Evolutionary conservation across 2,113 vertebrate genomes (phyloP), one percentile per base, ranked within the genome.

Genomic region (Azemiops feae): DNA sequence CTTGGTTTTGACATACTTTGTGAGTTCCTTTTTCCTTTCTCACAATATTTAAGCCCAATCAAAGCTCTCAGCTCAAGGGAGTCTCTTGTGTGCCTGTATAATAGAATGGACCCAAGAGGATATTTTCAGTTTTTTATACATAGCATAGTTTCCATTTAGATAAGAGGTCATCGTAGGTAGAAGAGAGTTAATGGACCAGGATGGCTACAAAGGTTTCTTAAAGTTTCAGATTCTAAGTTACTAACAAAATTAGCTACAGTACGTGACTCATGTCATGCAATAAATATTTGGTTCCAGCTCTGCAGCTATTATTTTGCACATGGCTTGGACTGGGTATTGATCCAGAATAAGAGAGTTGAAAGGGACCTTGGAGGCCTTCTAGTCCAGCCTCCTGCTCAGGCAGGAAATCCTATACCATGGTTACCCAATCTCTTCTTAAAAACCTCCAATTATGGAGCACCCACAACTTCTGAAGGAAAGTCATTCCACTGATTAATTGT

Each of bases 81-180:
- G 53, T 92, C 85, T 50, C 85, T 85, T 69, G 25, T 69, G 18
- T 81, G 34, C 22, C 64, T n/a, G 43, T 53, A 45, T 89, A 34
- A 89, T 92, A 57, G 74, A 89, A 89, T 52, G 53, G 55, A 34
- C 64, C 20, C 53, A 53, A 47, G 43, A 89, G 27, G 52, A 89
- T 92, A 89, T 85, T 53, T 89, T 87, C 30, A 47, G 57, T 58
- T 57, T 85, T 43, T 58, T 16, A 47, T 45, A 47, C 10, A 50
- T 64, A 89, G 88, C 43, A 85, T 58, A 92, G 89, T 92, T 43
- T 89, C 69, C 39, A 89, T 4, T 57, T 92, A 57, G 88, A 45
- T 58, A 92, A 57, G 9, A 50, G 27, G 18, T 22, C 87, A 57
- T 74, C 39, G 91, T 64, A 64, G 39, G 45, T 12, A 60, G 55